Conservation (phyloP, 2,113 vertebrate species). For the Cavia aperea region DNA sequence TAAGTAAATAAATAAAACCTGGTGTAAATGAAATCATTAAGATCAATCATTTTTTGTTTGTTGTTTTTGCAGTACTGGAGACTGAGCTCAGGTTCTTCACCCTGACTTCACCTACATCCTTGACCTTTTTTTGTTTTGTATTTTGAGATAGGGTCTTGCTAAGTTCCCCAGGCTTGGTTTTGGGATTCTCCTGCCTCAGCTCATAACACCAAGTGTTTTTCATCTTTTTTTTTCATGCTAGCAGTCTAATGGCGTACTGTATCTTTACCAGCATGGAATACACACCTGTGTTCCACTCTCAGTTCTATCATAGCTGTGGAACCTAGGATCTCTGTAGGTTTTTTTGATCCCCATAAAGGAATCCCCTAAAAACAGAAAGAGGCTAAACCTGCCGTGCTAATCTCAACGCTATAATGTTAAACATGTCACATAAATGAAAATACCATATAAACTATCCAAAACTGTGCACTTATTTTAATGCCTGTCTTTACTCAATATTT, state of each 20-base stretch:
- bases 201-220: not conserved
- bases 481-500: not conserved
- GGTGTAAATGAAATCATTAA: conserved; percentile 39
- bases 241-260: not conserved
- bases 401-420: conserved; percentile 1
- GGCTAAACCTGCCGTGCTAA: not conserved
- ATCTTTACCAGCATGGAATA: not conserved
- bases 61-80: not conserved
- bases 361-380: not conserved
- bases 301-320: not conserved
- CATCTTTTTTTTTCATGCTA: not conserved
- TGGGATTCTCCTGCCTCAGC: not conserved
- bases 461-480: not conserved
- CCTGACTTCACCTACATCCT: no score
- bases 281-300: not conserved
- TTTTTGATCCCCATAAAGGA: conserved; percentile 21
- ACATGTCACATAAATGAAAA: not conserved
- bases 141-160: not conserved
- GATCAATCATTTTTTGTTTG: not conserved
- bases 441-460: conserved; percentile 14
- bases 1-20: no score
- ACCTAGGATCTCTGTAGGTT: not conserved
- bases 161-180: not conserved
- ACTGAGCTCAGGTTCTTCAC: not conserved
- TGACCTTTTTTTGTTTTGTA: not conserved